These are phyloP conservation scores for Mercenaria mercenaria DNA, from an alignment of 1,140 invertebrate genomes.

Conservation along the genomic window DNA sequence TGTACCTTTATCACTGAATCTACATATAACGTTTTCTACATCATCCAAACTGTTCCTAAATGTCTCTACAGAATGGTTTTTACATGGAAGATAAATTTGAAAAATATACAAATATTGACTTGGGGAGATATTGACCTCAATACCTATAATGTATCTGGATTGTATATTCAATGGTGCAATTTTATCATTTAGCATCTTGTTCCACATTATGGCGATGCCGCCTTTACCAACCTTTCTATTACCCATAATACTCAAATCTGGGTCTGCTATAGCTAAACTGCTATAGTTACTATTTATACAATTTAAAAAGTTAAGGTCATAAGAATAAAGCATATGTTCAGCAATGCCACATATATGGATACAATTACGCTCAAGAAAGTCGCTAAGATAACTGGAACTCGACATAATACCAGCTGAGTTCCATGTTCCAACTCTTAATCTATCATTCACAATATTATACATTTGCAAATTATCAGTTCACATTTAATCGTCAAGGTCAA, in stretches of 20 bases:
- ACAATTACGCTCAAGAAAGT: background rate
- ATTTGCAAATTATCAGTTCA: no score
- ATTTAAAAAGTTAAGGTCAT: no score
- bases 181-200: no score
- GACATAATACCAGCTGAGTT: background rate
- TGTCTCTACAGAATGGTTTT: background rate
- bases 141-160: background rate
- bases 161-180: no score
- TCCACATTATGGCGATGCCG: background rate
- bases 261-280: no score
- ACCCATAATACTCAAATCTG: background rate
- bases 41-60: background rate
- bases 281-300: no score
- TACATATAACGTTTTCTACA: background rate
- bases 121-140: background rate
- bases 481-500: no score
- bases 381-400: background rate
- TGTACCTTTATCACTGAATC: background rate
- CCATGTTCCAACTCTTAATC: no score
- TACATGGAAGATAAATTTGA: background rate
- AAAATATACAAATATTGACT: background rate
- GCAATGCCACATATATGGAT: background rate
- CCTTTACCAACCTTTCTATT: background rate
- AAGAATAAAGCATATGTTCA: background rate
- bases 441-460: no score